Evolutionary conservation across 1,140 invertebrate species (phyloP), one percentile per base, ranked within the genome.

Genomic region (Neodiprion pinetum): DNA sequence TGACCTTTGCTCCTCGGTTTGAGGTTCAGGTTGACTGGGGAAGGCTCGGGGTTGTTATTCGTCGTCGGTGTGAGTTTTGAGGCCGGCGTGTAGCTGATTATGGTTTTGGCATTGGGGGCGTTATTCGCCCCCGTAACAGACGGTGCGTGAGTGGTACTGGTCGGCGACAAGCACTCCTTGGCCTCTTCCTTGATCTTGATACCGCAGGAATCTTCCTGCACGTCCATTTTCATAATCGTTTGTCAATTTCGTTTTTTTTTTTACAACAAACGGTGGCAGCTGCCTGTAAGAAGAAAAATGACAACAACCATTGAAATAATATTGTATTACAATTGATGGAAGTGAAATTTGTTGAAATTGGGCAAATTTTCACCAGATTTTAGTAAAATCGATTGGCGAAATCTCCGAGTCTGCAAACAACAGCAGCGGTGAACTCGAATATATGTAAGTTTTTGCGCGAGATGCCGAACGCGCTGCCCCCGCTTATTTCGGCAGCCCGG

Each of bases 181-280:
- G 83, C 75, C 67, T 88, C 87, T 80, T 88, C 86, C 77, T 88
- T 88, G 17, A 88, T 83, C 79, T 86, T 87, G 77, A 87, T 85
- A 87, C 72, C 86, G 85, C 70, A 83, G 82, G 4, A 84, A 74
- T 17, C 53, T 14, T 61, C 53, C 28, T 40, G 28, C 11, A 83
- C 83, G 77, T 88, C 86, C 72, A 84, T 83, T 85, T 88, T 88
- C 87, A 88, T 88, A 71, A 76, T 83, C n/a, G 53, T 61, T 61
- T 17, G n/a, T 61, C 2, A 61, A 12, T 61, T 21, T 21, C 17
- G 17, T 21, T 21, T 21, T 21, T 21, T 17, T 21, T 21, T 21
- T 21, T 21, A 21, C 17, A 61, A 40, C 1, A 40, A 9, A 61
- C 8, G 53, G n/a, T 61, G n/a, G 5, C 53, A 5, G n/a, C 53